Evolutionary conservation across 2,888 invertebrate species (phyloP), one percentile per base, ranked within the genome.

Genomic region (Nymphalis polychloros): DNA sequence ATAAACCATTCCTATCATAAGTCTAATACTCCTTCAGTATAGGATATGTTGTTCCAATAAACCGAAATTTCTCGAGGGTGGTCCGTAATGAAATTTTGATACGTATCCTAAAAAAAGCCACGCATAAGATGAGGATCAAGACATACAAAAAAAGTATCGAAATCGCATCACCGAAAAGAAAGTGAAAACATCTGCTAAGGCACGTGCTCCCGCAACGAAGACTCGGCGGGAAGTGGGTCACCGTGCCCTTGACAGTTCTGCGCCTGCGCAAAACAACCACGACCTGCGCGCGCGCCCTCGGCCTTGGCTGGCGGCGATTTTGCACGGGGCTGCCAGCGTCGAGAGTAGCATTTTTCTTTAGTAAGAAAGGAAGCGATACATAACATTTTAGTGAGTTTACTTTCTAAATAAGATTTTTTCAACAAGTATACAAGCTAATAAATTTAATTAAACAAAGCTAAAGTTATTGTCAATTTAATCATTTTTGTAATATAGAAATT

Each of bases 191-290:
- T 62, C 57, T 66, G 62, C 55, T 59, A n/a, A 59, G 68, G 62
- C 78, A 81, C 86, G 84, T 83, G 85, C 80, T 75, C 75, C 68
- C 75, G 69, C 76, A 73, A 68, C 78, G 81, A 79, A 85, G 85
- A 81, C 85, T 84, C 77, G 81, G 74, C 80, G 78, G 84, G 83
- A 85, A 87, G 83, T 87, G 86, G 86, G 87, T 85, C 86, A 83
- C 79, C 76, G 82, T 82, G 88, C 83, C 89, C 89, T 88, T 90
- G 89, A 81, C 77, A 76, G 67, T 53, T 63, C 71, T 70, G 75
- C 76, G 76, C 75, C 66, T 65, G 72, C 75, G 69, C 73, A 75
- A 71, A 73, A 73, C 68, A 69, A 71, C 70, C 64, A 64, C 65
- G 65, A 66, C 67, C 63, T 57, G 66, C 53, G 66, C 70, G 72